phyloP scores from a whole-genome alignment of 2,113 vertebrate genomes.

The Mirounga angustirostris region DNA sequence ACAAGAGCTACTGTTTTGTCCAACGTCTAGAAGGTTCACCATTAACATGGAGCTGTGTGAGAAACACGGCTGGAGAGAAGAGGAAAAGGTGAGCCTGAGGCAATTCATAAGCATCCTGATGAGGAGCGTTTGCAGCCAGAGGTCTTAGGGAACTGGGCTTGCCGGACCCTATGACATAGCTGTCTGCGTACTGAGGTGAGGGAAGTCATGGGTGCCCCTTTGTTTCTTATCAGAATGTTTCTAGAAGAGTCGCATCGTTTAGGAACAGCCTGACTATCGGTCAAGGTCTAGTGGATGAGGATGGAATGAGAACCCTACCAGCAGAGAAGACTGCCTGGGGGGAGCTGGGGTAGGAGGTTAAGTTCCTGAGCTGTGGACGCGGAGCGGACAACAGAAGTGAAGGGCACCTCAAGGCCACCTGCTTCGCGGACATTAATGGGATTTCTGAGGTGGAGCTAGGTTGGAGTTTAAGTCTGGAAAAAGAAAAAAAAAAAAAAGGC shows the following conservation, averaged over 20 bases:
- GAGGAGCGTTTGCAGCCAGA: constrained; percentile 89
- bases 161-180: constrained; percentile 83
- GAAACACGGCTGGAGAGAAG: constrained; percentile 52
- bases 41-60: constrained; percentile 77
- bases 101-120: constrained; percentile 56
- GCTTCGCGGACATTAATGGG: background rate
- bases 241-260: constrained; percentile 83
- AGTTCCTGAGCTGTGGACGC: background rate
- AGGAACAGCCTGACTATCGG: constrained; percentile 86
- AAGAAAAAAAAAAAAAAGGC: background rate
- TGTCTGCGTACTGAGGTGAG: constrained; percentile 88
- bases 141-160: constrained; percentile 90
- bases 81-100: constrained; percentile 81
- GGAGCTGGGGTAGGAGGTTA: too few relatives aligned
- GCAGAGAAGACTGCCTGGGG: background rate
- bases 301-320: constrained; percentile 66
- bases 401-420: background rate
- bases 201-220: constrained; percentile 69
- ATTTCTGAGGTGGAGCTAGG: constrained; percentile 20
- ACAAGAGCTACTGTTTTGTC: constrained; percentile 73
- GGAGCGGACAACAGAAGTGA: background rate
- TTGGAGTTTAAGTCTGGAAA: background rate
- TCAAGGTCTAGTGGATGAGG: constrained; percentile 79
- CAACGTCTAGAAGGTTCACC: constrained; percentile 77
- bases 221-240: constrained; percentile 87